Percentiles rank a stretch among this genome's conserved stretches.
These are phyloP conservation scores for Ranitomeya imitator DNA, from an alignment of 2,113 vertebrate species.

Conservation along the genomic window DNA sequence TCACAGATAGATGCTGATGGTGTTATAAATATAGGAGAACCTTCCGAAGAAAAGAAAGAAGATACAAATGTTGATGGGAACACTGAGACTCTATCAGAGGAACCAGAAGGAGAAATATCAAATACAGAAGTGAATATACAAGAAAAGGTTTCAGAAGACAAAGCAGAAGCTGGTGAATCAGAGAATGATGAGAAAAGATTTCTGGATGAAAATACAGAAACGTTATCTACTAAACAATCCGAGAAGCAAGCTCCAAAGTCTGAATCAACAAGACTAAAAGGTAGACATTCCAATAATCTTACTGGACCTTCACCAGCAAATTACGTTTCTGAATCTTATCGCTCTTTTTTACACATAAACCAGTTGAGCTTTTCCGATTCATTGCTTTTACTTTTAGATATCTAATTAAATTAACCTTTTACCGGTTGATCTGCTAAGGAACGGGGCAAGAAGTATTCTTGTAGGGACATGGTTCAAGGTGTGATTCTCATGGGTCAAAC, in stretches of 20 bases:
- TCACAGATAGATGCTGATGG: neutral
- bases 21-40: slow-evolving; percentile 2
- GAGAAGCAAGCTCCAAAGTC: slow-evolving; percentile 1
- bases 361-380: neutral
- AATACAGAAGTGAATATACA: neutral
- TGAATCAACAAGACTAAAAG: slow-evolving; percentile 28
- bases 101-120: neutral
- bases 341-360: neutral
- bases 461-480: neutral
- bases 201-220: neutral
- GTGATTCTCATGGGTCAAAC: neutral
- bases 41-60: neutral
- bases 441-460: neutral
- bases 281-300: slow-evolving; percentile 31
- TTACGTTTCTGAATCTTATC: neutral
- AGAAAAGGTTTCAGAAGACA: neutral
- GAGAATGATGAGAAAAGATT: neutral
- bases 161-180: neutral
- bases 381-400: neutral
- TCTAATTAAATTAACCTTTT: neutral
- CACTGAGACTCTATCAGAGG: neutral
- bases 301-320: neutral
- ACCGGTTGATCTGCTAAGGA: neutral
- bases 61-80: slow-evolving; percentile 17
- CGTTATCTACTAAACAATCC: neutral